Percentiles rank a stretch among this genome's conserved stretches.
These are phyloP conservation scores for Rhinichthys osculus DNA, from an alignment of 2,797 vertebrate species.

Conservation along the genomic window DNA sequence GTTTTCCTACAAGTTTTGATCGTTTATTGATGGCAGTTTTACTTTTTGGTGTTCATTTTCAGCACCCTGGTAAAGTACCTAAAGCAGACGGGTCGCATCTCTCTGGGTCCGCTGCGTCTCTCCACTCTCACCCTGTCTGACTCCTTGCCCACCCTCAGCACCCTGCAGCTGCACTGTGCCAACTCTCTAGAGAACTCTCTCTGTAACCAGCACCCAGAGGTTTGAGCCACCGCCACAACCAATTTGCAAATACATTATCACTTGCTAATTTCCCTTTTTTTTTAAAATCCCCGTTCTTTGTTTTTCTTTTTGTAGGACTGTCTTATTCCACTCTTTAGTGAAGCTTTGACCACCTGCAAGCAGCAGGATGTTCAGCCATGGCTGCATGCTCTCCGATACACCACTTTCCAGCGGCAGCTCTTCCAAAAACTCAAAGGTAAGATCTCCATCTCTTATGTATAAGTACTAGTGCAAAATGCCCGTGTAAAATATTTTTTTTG, in stretches of 20 bases:
- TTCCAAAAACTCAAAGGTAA: constrained; percentile 90
- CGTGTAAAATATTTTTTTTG: too few species aligned
- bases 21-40: not conserved
- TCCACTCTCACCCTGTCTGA: constrained; percentile 90
- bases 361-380: constrained; percentile 95
- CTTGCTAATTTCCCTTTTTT: not conserved
- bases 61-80: constrained; percentile 92
- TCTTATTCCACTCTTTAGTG: constrained; percentile 91
- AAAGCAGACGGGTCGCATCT: constrained; percentile 94
- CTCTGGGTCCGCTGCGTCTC: constrained; percentile 90
- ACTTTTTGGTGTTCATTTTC: constrained; percentile 57
- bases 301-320: constrained; percentile 82
- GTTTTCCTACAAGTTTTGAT: not conserved
- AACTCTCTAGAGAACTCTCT: constrained; percentile 90
- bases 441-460: not conserved
- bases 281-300: not conserved
- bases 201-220: constrained; percentile 88
- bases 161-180: constrained; percentile 91
- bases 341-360: constrained; percentile 91
- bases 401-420: constrained; percentile 88
- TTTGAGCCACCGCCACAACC: constrained; percentile 59
- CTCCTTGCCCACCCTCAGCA: constrained; percentile 87
- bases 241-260: not conserved
- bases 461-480: too few species aligned
- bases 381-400: constrained; percentile 94